Evolutionary conservation across 2,888 invertebrate genomes (phyloP), one percentile per base, ranked within the genome.

Genomic region (Heliconius sara): DNA sequence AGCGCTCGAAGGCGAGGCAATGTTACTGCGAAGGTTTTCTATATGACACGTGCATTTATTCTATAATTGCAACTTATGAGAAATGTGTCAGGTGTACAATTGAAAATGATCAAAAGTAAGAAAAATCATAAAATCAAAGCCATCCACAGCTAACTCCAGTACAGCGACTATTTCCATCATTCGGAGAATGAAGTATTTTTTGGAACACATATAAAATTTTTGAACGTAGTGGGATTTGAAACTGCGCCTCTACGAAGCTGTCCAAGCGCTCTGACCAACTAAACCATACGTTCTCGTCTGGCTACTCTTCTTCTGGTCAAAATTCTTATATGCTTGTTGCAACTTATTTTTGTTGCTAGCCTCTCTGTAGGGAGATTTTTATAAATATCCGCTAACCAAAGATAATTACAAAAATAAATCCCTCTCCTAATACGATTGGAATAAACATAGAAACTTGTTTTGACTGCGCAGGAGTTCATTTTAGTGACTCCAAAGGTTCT

Each of bases 21-120:
- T 78, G 76, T 70, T 80, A 81, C 79, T 79, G 71, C 63, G 76
- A 76, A 77, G 76, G 73, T 79, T 79, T 79, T 72, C 71, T 76
- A 74, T 34, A 30, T 5, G 77, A 78, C 74, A 63, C 74, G 73
- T 67, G 68, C 30, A 30, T 60, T 16, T 73, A 19, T 73, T 60
- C 57, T 73, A 73, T 73, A 60, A 73, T 60, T 73, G 73, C 73
- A 73, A n/a, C 9, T 60, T 60, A 22, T 73, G n/a, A 60, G 47
- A 71, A 25, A 19, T 52, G 52, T 52, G 52, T 30, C 19, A 60
- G 60, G 22, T 57, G 22, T 57, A 57, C 57, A 57, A 22, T 57
- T 60, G n/a, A 60, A n/a, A 60, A 60, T 60, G 10, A n/a, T 60
- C 22, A 60, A 60, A 60, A 60, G 60, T 10, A 60, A 3, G 10